Evolutionary conservation across 2,888 invertebrate genomes (phyloP).

Genomic region (Theretra japonica): DNA sequence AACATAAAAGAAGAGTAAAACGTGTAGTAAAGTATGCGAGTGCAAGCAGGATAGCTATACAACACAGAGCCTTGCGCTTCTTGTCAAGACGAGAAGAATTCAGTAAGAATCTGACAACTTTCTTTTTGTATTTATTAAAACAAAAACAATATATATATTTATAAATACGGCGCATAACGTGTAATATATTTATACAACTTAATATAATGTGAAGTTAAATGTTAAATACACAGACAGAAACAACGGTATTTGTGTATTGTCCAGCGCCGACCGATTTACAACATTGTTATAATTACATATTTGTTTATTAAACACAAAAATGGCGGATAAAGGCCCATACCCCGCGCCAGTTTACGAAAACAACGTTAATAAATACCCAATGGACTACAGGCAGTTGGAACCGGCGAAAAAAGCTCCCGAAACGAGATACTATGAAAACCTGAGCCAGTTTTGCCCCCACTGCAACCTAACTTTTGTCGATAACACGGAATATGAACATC

Average conservation of each 20-base stretch:
- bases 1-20: not conserved
- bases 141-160: slow-evolving; percentile 2
- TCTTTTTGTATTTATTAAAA: not conserved
- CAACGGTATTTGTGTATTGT: not conserved
- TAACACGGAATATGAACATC: slow-evolving; percentile 52
- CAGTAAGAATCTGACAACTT: slow-evolving; percentile 6
- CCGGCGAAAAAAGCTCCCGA: not conserved
- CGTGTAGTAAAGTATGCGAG: not conserved
- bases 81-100: not conserved
- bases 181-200: not conserved
- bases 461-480: slow-evolving; percentile 55
- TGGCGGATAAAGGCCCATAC: slow-evolving; percentile 9
- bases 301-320: not conserved
- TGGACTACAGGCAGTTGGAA: not conserved
- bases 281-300: not conserved
- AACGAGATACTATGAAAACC: not conserved
- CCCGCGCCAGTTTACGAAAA: slow-evolving; percentile 6
- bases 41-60: not conserved
- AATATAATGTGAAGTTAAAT: not conserved
- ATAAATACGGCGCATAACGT: not conserved
- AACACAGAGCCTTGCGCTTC: not conserved
- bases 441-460: slow-evolving; percentile 44
- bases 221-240: not conserved
- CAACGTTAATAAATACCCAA: not conserved
- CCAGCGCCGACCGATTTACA: not conserved